Percentiles rank a stretch among this genome's conserved stretches.
phyloP scores from a whole-genome alignment of 1,140 invertebrate species.

The Helicorthomorpha holstii region DNA sequence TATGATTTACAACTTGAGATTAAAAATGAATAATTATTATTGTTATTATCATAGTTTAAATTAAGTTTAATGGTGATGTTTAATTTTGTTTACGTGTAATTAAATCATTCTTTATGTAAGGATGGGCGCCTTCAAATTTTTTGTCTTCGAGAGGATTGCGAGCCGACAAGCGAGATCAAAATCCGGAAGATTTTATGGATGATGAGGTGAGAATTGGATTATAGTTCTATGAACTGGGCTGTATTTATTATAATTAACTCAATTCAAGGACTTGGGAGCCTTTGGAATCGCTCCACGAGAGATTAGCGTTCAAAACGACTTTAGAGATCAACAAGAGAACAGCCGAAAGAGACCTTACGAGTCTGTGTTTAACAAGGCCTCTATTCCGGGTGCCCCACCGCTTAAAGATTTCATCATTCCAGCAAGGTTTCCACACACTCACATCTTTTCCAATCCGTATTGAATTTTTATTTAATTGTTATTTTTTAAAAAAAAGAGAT shows the following conservation, averaged over 20 bases:
- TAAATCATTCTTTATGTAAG: too few species aligned
- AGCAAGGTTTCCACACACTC: constrained; percentile 32
- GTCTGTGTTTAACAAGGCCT: constrained; percentile 35
- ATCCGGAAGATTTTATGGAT: constrained; percentile 95
- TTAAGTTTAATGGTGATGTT: too few species aligned
- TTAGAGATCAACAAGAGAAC: constrained; percentile 24
- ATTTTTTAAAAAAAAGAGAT: constrained; percentile 32
- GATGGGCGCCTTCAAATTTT: constrained; percentile 81
- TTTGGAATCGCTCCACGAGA: constrained; percentile 87
- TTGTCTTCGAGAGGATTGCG: constrained; percentile 68
- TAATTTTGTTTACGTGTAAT: too few species aligned
- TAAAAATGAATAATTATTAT: too few species aligned
- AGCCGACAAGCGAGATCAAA: constrained; percentile 29
- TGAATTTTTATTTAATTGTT: not conserved
- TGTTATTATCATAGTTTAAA: too few species aligned
- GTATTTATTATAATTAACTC: constrained; percentile 7
- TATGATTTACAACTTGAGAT: too few species aligned
- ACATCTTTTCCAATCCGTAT: constrained; percentile 5
- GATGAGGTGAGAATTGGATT: constrained; percentile 45
- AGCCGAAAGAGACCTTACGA: constrained; percentile 14
- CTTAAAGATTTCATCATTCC: constrained; percentile 60
- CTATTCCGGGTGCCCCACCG: constrained; percentile 62
- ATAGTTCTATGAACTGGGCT: not conserved
- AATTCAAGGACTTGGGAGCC: constrained; percentile 58
- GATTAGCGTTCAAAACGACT: constrained; percentile 57